These are phyloP conservation scores for Todiramphus chloris DNA, from an alignment of 2,113 vertebrate species.

Conservation along the genomic window DNA sequence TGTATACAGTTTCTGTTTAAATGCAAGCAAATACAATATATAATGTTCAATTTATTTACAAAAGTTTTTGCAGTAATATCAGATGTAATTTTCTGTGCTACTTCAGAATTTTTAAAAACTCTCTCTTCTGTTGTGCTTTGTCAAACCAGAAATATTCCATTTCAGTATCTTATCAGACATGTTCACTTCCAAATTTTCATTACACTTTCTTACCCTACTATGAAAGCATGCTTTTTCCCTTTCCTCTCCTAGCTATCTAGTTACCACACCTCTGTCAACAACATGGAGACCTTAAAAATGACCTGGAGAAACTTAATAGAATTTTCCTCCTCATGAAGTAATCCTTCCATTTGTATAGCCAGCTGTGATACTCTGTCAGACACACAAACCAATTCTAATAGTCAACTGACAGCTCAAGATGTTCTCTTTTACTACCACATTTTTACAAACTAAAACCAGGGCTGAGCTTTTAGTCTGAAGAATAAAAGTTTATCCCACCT, in stretches of 20 bases:
- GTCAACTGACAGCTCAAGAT: background rate
- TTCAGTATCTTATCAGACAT: background rate
- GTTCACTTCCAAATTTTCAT: background rate
- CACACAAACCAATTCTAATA: background rate
- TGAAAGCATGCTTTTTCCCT: background rate
- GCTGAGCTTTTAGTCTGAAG: background rate
- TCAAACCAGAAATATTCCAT: background rate
- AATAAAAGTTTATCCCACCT: background rate
- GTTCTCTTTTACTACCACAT: background rate
- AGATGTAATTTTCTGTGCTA: background rate
- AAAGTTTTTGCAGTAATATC: accelerated
- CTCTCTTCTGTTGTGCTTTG: background rate
- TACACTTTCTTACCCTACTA: background rate
- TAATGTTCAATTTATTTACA: background rate
- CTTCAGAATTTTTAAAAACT: background rate
- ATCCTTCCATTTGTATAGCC: background rate
- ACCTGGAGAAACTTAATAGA: background rate
- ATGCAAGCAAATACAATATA: background rate
- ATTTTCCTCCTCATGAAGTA: background rate
- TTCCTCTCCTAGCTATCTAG: background rate
- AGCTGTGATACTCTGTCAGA: background rate
- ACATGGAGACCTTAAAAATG: background rate
- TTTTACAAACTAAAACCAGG: background rate
- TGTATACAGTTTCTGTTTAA: background rate
- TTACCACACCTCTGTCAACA: background rate